Conservation (phyloP, 1,140 invertebrate species). For the Euwallacea similis region DNA sequence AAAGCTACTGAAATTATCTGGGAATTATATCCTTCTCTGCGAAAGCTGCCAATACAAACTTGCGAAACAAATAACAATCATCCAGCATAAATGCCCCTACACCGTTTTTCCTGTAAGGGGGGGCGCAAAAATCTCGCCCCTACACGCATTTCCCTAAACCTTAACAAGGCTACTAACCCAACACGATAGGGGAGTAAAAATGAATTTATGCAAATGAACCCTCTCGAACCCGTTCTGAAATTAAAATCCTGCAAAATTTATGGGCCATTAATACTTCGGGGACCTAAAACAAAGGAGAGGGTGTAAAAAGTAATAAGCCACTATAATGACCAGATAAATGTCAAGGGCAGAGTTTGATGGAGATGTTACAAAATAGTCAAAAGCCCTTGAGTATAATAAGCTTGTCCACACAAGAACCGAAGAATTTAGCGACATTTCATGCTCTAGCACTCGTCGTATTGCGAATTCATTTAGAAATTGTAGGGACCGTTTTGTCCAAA, state of each 20-base stretch:
- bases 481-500: too few relatives aligned
- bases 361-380: too few relatives aligned
- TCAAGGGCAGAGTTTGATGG: not conserved
- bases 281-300: slow-evolving; percentile 25
- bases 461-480: too few relatives aligned
- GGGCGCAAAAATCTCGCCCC: not conserved
- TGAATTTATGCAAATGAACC: slow-evolving; percentile 22
- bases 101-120: too few relatives aligned
- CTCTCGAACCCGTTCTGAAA: slow-evolving; percentile 28
- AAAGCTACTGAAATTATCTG: not conserved
- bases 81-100: not conserved
- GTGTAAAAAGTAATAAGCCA: slow-evolving; percentile 36
- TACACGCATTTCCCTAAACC: not conserved
- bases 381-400: too few relatives aligned
- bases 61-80: not conserved
- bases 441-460: too few relatives aligned
- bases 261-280: slow-evolving; percentile 31
- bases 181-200: slow-evolving; percentile 16
- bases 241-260: slow-evolving; percentile 39
- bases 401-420: too few relatives aligned
- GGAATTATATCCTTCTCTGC: not conserved
- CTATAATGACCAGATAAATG: slow-evolving; percentile 38
- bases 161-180: not conserved
- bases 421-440: too few relatives aligned
- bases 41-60: not conserved